Conservation (phyloP, 2,888 invertebrate species). For the Hydraecia micacea region DNA sequence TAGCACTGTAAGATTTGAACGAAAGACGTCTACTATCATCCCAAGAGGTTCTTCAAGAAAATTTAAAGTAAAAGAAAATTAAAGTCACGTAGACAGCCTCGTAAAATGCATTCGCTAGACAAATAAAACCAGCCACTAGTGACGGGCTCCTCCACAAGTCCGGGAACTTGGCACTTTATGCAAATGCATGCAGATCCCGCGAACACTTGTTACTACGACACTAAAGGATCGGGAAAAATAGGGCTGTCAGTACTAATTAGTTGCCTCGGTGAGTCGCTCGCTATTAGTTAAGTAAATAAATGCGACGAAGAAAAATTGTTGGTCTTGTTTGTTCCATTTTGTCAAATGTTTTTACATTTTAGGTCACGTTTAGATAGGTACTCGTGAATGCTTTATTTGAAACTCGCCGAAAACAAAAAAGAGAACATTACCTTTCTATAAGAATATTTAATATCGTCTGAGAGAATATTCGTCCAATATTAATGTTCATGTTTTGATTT, state of each 20-base stretch:
- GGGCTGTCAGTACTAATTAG: conserved; percentile 65
- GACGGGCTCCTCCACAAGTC: conserved; percentile 70
- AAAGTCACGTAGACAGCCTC: conserved; percentile 53
- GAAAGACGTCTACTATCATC: conserved; percentile 2
- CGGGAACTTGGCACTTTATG: conserved; percentile 77
- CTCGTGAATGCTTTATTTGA: neutral
- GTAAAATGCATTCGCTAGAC: conserved; percentile 56
- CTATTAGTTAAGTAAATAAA: conserved; percentile 51
- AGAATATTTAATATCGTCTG: neutral
- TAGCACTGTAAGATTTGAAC: conserved; percentile 13
- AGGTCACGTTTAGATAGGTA: neutral
- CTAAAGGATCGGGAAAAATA: conserved; percentile 63
- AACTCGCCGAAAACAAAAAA: neutral
- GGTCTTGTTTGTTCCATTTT: conserved; percentile 17
- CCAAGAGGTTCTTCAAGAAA: conserved; percentile 27
- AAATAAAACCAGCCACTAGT: conserved; percentile 66
- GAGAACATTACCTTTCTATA: neutral
- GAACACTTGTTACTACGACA: conserved; percentile 72
- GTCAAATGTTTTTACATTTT: conserved; percentile 5
- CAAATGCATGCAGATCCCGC: conserved; percentile 82
- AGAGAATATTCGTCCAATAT: neutral
- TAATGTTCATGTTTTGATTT: neutral
- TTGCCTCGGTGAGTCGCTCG: conserved; percentile 30
- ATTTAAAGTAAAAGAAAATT: conserved; percentile 57
- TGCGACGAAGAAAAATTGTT: conserved; percentile 48